Evolutionary conservation across 2,797 vertebrate species (phyloP).

Genomic region (Ispidina picta): DNA sequence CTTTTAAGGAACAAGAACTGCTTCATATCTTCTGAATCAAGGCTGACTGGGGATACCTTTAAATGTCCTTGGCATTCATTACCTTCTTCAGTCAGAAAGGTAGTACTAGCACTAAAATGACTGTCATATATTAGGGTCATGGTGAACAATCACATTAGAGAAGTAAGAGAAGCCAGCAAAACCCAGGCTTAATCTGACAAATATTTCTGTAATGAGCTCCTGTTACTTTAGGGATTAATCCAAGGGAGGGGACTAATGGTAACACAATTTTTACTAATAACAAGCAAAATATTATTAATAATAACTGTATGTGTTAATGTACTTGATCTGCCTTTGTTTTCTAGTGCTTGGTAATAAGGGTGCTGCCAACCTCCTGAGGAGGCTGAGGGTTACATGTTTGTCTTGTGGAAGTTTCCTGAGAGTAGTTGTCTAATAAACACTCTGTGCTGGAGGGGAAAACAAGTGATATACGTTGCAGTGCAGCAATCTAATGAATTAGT

Average conservation of each 20-base stretch:
- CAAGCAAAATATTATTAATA: neutral
- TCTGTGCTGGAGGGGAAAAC: constrained; percentile 38
- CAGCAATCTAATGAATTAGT: constrained; percentile 44
- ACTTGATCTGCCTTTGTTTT: neutral
- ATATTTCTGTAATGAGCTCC: neutral
- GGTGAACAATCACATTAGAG: neutral
- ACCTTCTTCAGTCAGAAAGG: neutral
- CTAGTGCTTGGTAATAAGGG: neutral
- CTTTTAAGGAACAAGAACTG: neutral
- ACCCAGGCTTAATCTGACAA: neutral
- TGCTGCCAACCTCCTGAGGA: neutral
- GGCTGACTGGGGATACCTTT: neutral
- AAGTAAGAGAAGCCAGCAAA: neutral
- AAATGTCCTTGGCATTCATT: neutral
- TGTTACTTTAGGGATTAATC: neutral
- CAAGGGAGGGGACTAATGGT: neutral
- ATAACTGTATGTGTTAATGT: neutral
- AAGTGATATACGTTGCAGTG: constrained; percentile 13
- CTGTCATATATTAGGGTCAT: neutral
- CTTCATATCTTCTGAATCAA: neutral
- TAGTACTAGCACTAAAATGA: neutral
- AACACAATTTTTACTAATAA: neutral
- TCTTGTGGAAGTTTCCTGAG: constrained; percentile 29
- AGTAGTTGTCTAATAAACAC: constrained; percentile 21
- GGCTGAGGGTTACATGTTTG: neutral